A percentile compares a stretch with the other conserved stretches of the same genome.
Conservation (phyloP, 2,888 invertebrate genomes). For the Anthrax anthrax region DNA sequence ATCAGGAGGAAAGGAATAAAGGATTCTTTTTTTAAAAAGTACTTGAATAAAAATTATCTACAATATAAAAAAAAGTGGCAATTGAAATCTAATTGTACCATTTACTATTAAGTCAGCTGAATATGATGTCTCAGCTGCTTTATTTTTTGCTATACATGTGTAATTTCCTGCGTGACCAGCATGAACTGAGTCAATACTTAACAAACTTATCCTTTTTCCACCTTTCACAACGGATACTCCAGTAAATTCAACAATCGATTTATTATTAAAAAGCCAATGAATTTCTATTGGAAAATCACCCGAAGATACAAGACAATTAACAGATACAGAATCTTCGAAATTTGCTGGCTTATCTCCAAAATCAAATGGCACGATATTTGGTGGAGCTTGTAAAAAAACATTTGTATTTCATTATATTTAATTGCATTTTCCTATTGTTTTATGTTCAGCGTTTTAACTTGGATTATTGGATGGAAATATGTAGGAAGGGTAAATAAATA, state of each 20-base stretch:
- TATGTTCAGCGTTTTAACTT: no score
- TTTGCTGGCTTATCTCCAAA: conserved; percentile 60
- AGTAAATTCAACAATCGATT: conserved; percentile 22
- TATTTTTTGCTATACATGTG: conserved; percentile 48
- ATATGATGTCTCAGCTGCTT: conserved; percentile 37
- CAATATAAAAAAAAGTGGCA: no score
- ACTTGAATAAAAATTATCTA: no score
- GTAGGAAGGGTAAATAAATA: no score
- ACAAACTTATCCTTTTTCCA: conserved; percentile 41
- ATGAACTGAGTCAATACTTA: conserved; percentile 51
- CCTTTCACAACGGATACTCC: conserved; percentile 28
- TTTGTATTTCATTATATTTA: no score
- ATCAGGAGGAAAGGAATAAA: not conserved
- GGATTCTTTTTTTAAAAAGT: no score
- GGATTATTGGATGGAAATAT: not conserved
- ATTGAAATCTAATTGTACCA: no score
- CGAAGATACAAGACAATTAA: conserved; percentile 55
- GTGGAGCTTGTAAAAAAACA: conserved; percentile 49
- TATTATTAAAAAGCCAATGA: conserved; percentile 41
- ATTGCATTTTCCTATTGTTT: not conserved
- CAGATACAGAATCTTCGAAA: conserved; percentile 54
- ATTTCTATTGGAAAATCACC: conserved; percentile 55
- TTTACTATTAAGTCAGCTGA: conserved; percentile 33
- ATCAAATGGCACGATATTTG: conserved; percentile 60
- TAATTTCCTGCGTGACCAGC: conserved; percentile 50